Percentiles rank a stretch among this genome's conserved stretches.
These are phyloP conservation scores for Peromyscus aztecus DNA, from an alignment of 2,797 vertebrate genomes.

Conservation along the genomic window DNA sequence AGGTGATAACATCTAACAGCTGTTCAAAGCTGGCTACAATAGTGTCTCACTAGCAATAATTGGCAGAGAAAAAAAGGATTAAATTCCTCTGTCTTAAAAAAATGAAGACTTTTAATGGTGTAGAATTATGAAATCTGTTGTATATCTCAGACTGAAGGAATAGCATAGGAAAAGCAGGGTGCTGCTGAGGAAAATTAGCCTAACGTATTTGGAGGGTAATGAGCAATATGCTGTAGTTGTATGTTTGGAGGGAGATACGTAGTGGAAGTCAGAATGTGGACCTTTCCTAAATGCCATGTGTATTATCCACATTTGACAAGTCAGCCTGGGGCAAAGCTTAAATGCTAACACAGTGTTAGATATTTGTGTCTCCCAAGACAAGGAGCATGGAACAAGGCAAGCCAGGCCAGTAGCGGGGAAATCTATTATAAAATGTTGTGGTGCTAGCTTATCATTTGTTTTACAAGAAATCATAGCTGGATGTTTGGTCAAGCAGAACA, in stretches of 20 bases:
- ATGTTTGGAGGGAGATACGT: accelerated
- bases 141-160: neutral
- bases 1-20: neutral
- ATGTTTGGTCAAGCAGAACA: conserved; percentile 15
- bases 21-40: neutral
- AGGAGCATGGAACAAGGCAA: neutral
- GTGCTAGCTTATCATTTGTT: neutral
- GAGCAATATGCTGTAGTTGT: accelerated
- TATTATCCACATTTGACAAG: neutral
- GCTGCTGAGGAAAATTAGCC: neutral
- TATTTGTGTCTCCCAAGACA: neutral
- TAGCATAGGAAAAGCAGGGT: neutral
- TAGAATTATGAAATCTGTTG: neutral
- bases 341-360: neutral
- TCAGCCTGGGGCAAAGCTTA: neutral
- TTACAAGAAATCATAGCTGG: conserved; percentile 55
- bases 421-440: neutral
- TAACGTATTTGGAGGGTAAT: neutral
- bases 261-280: neutral
- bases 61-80: neutral
- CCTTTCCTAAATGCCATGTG: neutral
- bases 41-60: neutral
- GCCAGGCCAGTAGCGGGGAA: neutral
- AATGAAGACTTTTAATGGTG: neutral
- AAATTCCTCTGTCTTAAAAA: neutral